Evolutionary conservation across 2,888 invertebrate species (phyloP).

Genomic region (Chrysotoxum bicinctum): DNA sequence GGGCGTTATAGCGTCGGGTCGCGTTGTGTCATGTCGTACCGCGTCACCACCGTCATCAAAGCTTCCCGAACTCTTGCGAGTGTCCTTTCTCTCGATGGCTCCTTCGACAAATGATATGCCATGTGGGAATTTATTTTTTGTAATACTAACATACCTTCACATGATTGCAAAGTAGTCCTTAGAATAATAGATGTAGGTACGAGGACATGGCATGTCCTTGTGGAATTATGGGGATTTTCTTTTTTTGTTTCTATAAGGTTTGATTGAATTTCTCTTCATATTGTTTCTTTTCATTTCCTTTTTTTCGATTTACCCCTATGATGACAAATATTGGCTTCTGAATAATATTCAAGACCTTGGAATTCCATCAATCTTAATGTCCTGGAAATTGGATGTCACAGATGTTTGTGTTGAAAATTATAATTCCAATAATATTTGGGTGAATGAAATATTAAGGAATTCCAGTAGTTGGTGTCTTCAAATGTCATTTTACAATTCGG

Average conservation of each 20-base stretch:
- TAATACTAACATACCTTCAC: slow-evolving; percentile 43
- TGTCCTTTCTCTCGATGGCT: slow-evolving; percentile 3
- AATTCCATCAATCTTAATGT: slow-evolving; percentile 14
- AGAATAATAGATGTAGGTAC: slow-evolving; percentile 48
- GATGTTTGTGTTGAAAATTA: background rate
- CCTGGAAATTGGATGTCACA: slow-evolving; percentile 13
- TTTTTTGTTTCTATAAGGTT: slow-evolving; percentile 19
- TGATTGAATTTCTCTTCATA: slow-evolving; percentile 65
- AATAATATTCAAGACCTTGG: background rate
- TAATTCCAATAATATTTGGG: background rate
- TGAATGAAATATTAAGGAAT: background rate
- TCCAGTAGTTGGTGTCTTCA: background rate
- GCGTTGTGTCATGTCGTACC: background rate
- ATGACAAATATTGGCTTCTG: slow-evolving; percentile 13
- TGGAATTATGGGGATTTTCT: slow-evolving; percentile 56
- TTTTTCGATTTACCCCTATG: slow-evolving; percentile 11
- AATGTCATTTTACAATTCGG: too few species aligned
- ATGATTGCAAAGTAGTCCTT: slow-evolving; percentile 38
- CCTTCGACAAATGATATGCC: slow-evolving; percentile 49
- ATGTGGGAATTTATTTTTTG: slow-evolving; percentile 47
- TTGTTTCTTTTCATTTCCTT: slow-evolving; percentile 14
- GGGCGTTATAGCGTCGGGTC: background rate
- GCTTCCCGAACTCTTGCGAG: background rate
- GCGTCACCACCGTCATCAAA: background rate
- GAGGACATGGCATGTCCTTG: slow-evolving; percentile 62